phyloP scores from a whole-genome alignment of 2,797 vertebrate species.

The Hypotaenidia philippensis region DNA sequence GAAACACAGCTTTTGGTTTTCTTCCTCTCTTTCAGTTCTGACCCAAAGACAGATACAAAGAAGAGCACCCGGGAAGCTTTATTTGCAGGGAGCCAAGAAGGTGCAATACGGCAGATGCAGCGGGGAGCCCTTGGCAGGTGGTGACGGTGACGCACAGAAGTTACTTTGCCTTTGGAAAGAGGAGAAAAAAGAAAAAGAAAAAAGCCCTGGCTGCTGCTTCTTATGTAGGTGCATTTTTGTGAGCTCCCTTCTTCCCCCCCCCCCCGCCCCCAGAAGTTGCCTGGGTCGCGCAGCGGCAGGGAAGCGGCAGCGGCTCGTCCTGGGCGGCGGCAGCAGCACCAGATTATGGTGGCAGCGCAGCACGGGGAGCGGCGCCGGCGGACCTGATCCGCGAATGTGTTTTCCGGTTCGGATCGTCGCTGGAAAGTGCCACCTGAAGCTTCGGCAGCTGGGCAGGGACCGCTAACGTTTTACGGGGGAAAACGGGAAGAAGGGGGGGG shows the following conservation, averaged over 20 bases:
- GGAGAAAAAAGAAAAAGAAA: too few relatives aligned
- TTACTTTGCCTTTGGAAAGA: not conserved
- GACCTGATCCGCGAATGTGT: slow-evolving; percentile 41
- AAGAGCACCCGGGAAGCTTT: not conserved
- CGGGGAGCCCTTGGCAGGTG: slow-evolving; percentile 24
- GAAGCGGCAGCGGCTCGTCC: slow-evolving; percentile 71
- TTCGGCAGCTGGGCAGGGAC: slow-evolving; percentile 51
- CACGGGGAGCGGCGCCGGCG: slow-evolving; percentile 1
- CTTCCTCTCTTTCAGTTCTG: not conserved
- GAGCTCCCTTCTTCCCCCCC: not conserved
- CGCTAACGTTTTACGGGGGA: not conserved
- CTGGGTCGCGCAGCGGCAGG: slow-evolving; percentile 41
- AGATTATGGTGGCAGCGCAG: slow-evolving; percentile 74
- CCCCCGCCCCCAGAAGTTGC: slow-evolving; percentile 4
- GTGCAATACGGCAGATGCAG: not conserved
- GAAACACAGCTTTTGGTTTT: not conserved
- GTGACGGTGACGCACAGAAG: slow-evolving; percentile 18
- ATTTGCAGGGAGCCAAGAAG: not conserved
- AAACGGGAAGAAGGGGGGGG: not conserved
- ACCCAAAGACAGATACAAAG: not conserved
- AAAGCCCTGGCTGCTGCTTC: not conserved
- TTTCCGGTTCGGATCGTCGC: slow-evolving; percentile 19
- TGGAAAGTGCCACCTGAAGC: slow-evolving; percentile 64
- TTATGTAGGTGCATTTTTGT: not conserved
- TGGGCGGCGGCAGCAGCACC: slow-evolving; percentile 46